phyloP scores from a whole-genome alignment of 2,888 invertebrate species.

The Dendrolimus pini region DNA sequence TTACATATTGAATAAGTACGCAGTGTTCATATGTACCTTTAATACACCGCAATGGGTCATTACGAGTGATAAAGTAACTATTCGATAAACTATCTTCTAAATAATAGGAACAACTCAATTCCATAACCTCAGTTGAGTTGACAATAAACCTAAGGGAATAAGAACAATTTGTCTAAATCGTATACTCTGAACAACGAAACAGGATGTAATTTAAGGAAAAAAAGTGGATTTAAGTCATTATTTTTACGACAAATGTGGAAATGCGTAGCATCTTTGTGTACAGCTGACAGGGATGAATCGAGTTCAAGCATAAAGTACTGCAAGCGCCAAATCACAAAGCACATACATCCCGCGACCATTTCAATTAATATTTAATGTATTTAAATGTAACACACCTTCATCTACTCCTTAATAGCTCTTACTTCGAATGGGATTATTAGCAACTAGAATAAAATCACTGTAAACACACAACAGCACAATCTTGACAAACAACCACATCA shows the following conservation, averaged over 20 bases:
- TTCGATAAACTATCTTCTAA: constrained; percentile 56
- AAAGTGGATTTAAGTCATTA: constrained; percentile 65
- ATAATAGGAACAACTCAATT: constrained; percentile 60
- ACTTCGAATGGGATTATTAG: constrained; percentile 66
- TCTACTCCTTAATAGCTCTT: constrained; percentile 78
- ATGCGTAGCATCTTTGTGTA: constrained; percentile 74
- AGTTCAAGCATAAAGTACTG: constrained; percentile 47
- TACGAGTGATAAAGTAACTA: constrained; percentile 56
- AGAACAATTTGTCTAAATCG: constrained; percentile 32
- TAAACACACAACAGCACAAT: constrained; percentile 80
- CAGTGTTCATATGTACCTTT: constrained; percentile 50
- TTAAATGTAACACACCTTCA: constrained; percentile 72
- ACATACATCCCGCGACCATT: constrained; percentile 16
- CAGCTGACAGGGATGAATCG: constrained; percentile 72
- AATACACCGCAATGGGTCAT: constrained; percentile 59
- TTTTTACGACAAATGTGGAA: constrained; percentile 41
- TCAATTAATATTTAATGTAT: constrained; percentile 25
- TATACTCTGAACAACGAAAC: constrained; percentile 25
- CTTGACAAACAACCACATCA: constrained; percentile 80
- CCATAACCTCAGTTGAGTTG: constrained; percentile 69
- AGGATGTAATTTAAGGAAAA: constrained; percentile 33
- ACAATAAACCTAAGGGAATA: constrained; percentile 59
- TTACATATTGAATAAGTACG: constrained; percentile 23
- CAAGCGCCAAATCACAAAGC: constrained; percentile 56
- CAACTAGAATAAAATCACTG: constrained; percentile 68